These are phyloP conservation scores for Astreopora myriophthalma DNA, from an alignment of 64 coral and sea anemone species.

Conservation along the genomic window DNA sequence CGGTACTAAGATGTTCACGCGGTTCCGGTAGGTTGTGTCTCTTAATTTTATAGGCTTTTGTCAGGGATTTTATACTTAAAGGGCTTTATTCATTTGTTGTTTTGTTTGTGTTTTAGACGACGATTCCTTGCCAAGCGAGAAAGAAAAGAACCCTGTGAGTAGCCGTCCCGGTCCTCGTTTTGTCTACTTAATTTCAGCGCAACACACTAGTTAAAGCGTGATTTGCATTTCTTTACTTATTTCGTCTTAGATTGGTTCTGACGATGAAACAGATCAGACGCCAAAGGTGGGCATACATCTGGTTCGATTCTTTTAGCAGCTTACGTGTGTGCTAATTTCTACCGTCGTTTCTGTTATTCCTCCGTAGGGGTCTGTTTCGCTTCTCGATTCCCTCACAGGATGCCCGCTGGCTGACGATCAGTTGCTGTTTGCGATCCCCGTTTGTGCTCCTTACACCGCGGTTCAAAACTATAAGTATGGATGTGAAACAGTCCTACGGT, in stretches of 20 bases:
- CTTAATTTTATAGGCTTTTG: too few species aligned
- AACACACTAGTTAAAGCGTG: not conserved
- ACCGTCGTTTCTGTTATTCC: not conserved
- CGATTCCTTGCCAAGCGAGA: not conserved
- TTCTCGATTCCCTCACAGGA: slow-evolving; percentile 92
- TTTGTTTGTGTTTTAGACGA: not conserved
- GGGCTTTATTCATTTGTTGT: not conserved
- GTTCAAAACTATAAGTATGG: slow-evolving; percentile 96
- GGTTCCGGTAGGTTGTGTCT: too few species aligned
- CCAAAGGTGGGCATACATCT: not conserved
- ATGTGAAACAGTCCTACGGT: too few species aligned
- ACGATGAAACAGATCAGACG: not conserved
- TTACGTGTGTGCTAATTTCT: not conserved
- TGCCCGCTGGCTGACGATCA: slow-evolving; percentile 79
- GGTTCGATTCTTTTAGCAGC: too few species aligned
- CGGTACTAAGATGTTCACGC: too few species aligned
- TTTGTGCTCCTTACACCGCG: slow-evolving; percentile 91
- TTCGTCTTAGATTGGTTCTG: not conserved
- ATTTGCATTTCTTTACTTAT: not conserved
- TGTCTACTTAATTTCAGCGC: not conserved
- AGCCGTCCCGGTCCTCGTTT: not conserved
- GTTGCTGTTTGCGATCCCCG: slow-evolving; percentile 87
- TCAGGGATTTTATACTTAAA: too few species aligned
- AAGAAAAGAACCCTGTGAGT: slow-evolving; percentile 8
- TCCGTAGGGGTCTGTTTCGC: slow-evolving; percentile 70